Evolutionary conservation across 2,888 invertebrate genomes (phyloP), one percentile per base, ranked within the genome.

Genomic region (Polietes domitor): DNA sequence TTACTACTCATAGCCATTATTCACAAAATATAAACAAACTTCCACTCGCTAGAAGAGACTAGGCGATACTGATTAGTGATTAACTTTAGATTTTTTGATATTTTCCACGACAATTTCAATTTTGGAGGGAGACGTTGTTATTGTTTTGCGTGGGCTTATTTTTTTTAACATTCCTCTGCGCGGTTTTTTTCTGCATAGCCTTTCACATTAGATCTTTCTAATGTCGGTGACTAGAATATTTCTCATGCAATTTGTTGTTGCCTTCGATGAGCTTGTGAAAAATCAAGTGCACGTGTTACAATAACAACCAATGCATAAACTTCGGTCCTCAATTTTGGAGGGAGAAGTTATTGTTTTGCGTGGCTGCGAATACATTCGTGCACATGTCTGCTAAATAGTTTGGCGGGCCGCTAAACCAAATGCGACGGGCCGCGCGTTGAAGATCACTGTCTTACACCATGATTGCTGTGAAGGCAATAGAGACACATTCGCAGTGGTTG

Each of bases 21-120:
- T n/a, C 50, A 50, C 50, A 50, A 50, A 50, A 50, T 50, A 50
- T 50, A 50, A 50, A 50, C 50, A 50, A 50, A 50, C 50, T 50
- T 50, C 19, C 50, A 50, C 50, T 50, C 50, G 50, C 50, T 50
- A 50, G 50, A 50, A 50, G 50, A 50, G 50, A 50, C 50, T 50
- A 50, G 50, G 50, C 50, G 50, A 50, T 50, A 50, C 50, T 50
- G 50, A 50, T 50, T 50, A 50, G 50, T 50, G 50, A 50, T 50
- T 50, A 50, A 50, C 50, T 50, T 5, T 50, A n/a, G 50, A 37
- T 3, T 37, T 37, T 37, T 37, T 37, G 37, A 37, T 37, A 37
- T 37, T 37, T 37, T 37, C 37, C 37, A 37, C 37, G 37, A 37
- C 37, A 7, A 37, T 37, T 37, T 37, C 37, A 37, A 37, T 37